Evolutionary conservation across 2,888 invertebrate genomes (phyloP), one percentile per base, ranked within the genome.

Genomic region (Oscheius onirici): DNA sequence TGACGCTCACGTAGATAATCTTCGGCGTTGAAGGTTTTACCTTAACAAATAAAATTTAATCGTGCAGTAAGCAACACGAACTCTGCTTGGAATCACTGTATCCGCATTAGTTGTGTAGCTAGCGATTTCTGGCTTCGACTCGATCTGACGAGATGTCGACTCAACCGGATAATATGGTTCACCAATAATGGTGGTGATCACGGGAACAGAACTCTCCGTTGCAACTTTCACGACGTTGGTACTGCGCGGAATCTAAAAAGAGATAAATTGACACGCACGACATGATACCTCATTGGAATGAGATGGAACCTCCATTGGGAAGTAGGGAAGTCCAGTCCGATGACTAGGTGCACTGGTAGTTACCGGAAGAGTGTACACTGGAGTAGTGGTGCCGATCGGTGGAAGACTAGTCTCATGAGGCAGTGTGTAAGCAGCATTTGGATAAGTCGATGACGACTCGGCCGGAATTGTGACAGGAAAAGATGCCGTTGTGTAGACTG

Each of bases 1-100:
- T 54, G 17, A 49, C 44, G 13, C 49, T 20, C 8, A 65, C 55
- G 20, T 55, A 61, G 28, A 46, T 40, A 41, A 54, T 22, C 15
- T 43, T 20, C 13, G 55, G 28, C 3, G n/a, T 8, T 5, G n/a
- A 46, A 20, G 20, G 15, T 51, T 24, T 51, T 51, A 10, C 46
- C n/a, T 15, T 5, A 46, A 46, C 3, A 46, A 5, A 20, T 13
- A 15, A 46, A 17, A 46, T 46, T 11, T 13, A 43, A 43, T 43
- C 8, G 13, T 43, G 43, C 13, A 46, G 8, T 3, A 46, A 20
- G 13, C 3, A 13, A 51, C 11, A 51, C 51, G 17, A 51, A 51
- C n/a, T 11, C 11, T 17, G 24, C 2, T 51, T 20, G 22, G 20
- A 20, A 51, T 17, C 20, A 15, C 11, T 2, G 20, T 17, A 13